A percentile compares a stretch with the other conserved stretches of the same genome.
phyloP scores from a whole-genome alignment of 2,888 invertebrate genomes.

The Idaea straminata region DNA sequence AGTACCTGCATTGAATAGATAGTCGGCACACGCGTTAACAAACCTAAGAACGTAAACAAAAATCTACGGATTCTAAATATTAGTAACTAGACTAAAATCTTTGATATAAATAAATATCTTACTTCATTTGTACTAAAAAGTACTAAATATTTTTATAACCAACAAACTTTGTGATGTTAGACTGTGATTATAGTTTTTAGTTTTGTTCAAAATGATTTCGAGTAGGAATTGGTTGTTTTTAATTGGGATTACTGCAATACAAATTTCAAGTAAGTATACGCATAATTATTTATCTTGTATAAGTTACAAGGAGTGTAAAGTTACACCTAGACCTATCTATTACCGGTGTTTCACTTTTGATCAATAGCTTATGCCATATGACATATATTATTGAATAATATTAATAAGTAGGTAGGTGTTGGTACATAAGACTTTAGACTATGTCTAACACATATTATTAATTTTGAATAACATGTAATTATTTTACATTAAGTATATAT shows the following conservation, averaged over 20 bases:
- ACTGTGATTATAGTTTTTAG: conserved; percentile 17
- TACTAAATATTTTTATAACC: conserved; percentile 16
- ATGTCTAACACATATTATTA: no score
- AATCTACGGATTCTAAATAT: conserved; percentile 1
- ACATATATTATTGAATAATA: no score
- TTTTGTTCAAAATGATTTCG: conserved; percentile 49
- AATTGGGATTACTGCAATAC: conserved; percentile 61
- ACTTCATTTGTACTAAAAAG: conserved; percentile 5
- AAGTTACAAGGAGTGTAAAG: background rate
- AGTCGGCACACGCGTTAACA: conserved; percentile 39
- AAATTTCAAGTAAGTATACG: conserved; percentile 56
- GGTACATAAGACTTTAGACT: no score
- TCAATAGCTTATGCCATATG: background rate
- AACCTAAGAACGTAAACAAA: conserved; percentile 36
- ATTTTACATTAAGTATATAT: no score
- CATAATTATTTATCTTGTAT: background rate
- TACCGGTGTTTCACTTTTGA: background rate
- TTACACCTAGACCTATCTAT: background rate
- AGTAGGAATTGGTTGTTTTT: conserved; percentile 63
- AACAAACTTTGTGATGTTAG: conserved; percentile 10
- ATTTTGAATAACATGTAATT: no score
- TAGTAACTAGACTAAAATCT: background rate
- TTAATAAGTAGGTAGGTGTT: no score
- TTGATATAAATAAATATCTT: conserved; percentile 9
- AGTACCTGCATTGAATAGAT: conserved; percentile 45